Percentiles rank a stretch among this genome's conserved stretches.
These are phyloP conservation scores for Kobus ellipsiprymnus DNA, from an alignment of 2,113 vertebrate genomes.

Conservation along the genomic window DNA sequence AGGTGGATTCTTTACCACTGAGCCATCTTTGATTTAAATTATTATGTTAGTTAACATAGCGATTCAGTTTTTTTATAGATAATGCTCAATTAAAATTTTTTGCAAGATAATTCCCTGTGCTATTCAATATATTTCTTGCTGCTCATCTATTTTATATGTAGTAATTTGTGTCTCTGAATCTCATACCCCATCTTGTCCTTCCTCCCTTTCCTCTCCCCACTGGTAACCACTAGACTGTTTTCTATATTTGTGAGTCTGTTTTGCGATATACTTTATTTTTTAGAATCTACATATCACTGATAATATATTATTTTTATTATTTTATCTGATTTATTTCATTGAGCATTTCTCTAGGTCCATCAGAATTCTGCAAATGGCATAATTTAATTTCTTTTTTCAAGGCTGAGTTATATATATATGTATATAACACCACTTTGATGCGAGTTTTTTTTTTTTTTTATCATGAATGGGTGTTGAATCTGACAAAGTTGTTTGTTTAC, in stretches of 20 bases:
- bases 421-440: neutral
- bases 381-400: neutral
- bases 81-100: neutral
- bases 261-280: neutral
- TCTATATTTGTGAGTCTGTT: neutral
- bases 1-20: neutral
- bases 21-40: neutral
- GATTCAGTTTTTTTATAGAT: neutral
- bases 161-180: neutral
- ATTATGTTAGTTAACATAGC: neutral
- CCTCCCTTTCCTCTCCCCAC: neutral
- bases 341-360: neutral
- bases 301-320: neutral
- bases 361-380: neutral
- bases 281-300: neutral
- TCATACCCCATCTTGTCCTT: neutral
- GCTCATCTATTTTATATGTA: neutral
- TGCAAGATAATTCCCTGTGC: neutral
- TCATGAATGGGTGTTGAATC: neutral
- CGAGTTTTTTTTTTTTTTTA: neutral
- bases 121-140: neutral
- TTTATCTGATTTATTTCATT: neutral
- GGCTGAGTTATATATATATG: neutral
- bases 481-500: neutral
- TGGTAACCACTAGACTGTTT: neutral